Evolutionary conservation across 2,888 invertebrate species (phyloP), one percentile per base, ranked within the genome.

Genomic region (Acleris literana): DNA sequence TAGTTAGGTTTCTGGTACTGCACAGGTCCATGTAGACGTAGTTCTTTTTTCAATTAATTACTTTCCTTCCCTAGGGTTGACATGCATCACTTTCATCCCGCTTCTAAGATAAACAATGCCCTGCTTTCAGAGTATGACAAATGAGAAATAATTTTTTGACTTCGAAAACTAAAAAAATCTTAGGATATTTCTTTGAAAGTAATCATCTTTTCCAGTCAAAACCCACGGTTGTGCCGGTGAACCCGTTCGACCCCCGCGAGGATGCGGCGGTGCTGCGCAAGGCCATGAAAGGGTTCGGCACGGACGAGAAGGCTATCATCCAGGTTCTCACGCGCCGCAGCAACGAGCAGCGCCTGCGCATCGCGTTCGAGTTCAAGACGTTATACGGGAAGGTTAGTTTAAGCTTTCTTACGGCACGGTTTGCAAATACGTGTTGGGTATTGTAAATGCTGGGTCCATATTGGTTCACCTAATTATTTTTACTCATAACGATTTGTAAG

Each of bases 281-380:
- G 77, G 97, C 98, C 0, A 98, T 98, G 98, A 97, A 97, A 89
- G 98, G 97, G 59, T 95, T 97, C 75, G 97, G 98, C 43, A 98
- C 98, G 0, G 97, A 99, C 83, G 98, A 99, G 84, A 96, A 96
- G 79, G 94, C 97, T 0, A 96, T 99, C 75, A 97, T 98, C 67
- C 95, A 96, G 74, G 95, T 99, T 13, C 92, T 99, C 55, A 95
- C 96, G 9, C 94, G 95, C 71, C 95, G 99, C 58, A 95, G 95
- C 72, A 98, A 98, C 80, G 94, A 94, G 39, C 98, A 99, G 87
- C 94, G 99, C 66, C 94, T 97, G 74, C 95, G 97, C 79, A 97
- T 98, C 75, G 94, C 95, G 22, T 93, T 94, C 29, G 95, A 95
- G 78, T 98, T 96, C 86, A 98, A 98, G 90, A 95, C 96, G 3